Percentiles rank a stretch among this genome's conserved stretches.
phyloP scores from a whole-genome alignment of 2,113 vertebrate genomes.

The Ceyx margarethae region DNA sequence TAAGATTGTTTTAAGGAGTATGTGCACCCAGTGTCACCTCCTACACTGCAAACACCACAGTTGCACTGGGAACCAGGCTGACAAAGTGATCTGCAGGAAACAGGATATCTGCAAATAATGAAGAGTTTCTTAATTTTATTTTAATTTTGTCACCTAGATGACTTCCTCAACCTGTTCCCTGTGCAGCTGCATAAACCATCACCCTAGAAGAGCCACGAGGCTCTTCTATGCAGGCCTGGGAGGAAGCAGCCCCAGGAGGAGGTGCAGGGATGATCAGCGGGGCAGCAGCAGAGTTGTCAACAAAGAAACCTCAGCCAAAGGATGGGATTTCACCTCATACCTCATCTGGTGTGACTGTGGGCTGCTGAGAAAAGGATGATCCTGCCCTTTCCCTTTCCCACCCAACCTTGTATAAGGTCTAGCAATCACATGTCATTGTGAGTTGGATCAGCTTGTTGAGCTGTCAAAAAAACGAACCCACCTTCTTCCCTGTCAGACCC shows the following conservation, averaged over 20 bases:
- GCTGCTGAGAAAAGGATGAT: not conserved
- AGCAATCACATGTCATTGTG: not conserved
- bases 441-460: not conserved
- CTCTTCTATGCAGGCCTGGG: not conserved
- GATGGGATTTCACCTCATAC: not conserved
- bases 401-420: not conserved
- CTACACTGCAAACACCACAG: not conserved
- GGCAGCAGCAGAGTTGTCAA: not conserved
- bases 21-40: accelerated
- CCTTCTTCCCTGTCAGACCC: not conserved
- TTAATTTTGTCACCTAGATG: not conserved
- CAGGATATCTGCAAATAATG: not conserved
- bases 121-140: not conserved
- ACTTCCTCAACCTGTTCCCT: not conserved
- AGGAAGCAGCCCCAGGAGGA: not conserved
- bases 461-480: not conserved
- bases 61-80: not conserved
- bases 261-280: not conserved
- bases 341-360: too few species aligned
- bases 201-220: not conserved
- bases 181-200: not conserved
- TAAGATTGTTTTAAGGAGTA: not conserved
- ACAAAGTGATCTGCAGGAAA: not conserved
- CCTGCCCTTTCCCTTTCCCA: not conserved
- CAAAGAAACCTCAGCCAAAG: not conserved